Evolutionary conservation across 92 coral and sea anemone genomes (phyloP).

Genomic region (Palythoa grandiflora): DNA sequence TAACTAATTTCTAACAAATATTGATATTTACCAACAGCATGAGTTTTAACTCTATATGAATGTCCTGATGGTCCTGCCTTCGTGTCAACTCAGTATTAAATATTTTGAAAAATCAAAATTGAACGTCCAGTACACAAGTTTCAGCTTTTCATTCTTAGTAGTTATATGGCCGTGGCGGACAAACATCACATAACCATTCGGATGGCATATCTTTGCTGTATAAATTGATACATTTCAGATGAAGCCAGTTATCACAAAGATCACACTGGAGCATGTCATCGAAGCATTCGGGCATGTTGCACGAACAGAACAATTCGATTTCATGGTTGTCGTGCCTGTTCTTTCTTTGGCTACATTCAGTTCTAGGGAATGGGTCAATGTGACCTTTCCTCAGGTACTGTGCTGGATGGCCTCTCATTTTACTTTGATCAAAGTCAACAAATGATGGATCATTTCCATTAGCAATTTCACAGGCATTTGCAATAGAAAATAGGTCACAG

Average conservation of each 20-base stretch:
- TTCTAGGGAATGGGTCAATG: conserved; percentile 60
- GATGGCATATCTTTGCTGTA: conserved; percentile 21
- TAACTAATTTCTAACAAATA: conserved; percentile 20
- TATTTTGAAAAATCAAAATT: neutral
- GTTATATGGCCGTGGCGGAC: conserved; percentile 16
- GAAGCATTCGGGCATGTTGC: conserved; percentile 63
- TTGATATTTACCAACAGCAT: conserved; percentile 9
- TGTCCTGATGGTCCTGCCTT: conserved; percentile 27
- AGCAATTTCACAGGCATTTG: conserved; percentile 57
- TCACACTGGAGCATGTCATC: conserved; percentile 63
- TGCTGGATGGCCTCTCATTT: conserved; percentile 45
- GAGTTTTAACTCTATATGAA: conserved; percentile 14
- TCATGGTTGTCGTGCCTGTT: conserved; percentile 39
- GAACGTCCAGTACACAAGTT: conserved; percentile 10
- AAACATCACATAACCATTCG: conserved; percentile 42
- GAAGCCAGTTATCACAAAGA: conserved; percentile 55
- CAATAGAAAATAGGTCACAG: conserved; percentile 59
- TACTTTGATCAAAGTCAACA: conserved; percentile 53
- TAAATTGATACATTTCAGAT: conserved; percentile 29
- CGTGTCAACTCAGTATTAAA: neutral
- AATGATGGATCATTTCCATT: conserved; percentile 50
- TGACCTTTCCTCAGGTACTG: conserved; percentile 51
- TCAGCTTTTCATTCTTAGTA: neutral
- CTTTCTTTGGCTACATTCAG: conserved; percentile 21
- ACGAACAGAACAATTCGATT: conserved; percentile 58